A percentile compares a stretch with the other conserved stretches of the same genome.
Evolutionary conservation across 2,797 vertebrate genomes (phyloP).

Genomic region (Cryptoprocta ferox): DNA sequence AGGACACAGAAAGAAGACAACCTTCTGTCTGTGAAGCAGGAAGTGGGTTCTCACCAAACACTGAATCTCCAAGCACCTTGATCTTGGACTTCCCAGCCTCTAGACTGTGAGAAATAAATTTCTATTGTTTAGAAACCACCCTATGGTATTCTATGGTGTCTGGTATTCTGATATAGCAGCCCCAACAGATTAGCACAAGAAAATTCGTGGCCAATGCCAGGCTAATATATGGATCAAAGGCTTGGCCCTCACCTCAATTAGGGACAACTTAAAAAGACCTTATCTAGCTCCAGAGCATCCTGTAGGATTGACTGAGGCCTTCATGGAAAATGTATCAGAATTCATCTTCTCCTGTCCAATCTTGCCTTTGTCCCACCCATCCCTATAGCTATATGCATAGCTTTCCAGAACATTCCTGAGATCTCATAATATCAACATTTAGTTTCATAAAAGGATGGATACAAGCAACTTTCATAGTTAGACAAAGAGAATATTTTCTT

Average conservation of each 20-base stretch:
- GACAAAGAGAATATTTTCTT: background rate
- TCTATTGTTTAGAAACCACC: background rate
- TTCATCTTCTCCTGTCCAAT: background rate
- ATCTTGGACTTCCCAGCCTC: background rate
- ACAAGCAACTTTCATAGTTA: background rate
- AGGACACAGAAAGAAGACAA: background rate
- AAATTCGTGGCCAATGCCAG: too few relatives aligned
- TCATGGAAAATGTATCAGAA: background rate
- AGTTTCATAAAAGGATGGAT: background rate
- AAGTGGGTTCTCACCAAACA: background rate
- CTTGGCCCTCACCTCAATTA: background rate
- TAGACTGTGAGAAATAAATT: background rate
- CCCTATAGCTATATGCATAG: background rate
- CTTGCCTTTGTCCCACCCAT: background rate
- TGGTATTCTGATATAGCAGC: background rate
- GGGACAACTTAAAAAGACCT: background rate
- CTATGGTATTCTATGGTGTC: background rate
- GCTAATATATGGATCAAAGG: background rate
- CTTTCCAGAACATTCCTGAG: background rate
- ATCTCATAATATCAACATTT: background rate
- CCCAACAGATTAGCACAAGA: accelerated
- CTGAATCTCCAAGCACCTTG: background rate
- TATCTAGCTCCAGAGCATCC: background rate
- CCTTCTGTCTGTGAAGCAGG: background rate
- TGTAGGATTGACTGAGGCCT: background rate